Evolutionary conservation across 64 coral and sea anemone genomes (phyloP), one percentile per base, ranked within the genome.

Genomic region (Cladopsammia gracilis): DNA sequence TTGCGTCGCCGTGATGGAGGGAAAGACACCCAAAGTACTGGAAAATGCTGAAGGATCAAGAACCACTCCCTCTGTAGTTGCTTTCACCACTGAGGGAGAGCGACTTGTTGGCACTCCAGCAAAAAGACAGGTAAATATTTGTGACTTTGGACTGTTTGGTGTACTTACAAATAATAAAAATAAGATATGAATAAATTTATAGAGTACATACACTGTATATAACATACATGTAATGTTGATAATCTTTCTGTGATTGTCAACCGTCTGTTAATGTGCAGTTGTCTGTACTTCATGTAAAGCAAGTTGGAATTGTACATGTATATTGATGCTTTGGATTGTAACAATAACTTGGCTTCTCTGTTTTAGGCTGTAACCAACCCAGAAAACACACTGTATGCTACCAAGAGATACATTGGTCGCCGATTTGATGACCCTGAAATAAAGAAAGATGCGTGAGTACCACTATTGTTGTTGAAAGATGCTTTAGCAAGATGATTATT

Each of bases 1-100:
- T 3, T 98, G 94, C 93, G 94, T 98, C n/a, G 97, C 97, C 10
- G 97, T 98, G 1, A 98, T 98, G 97, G 97, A 98, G 10, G 97
- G 97, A 45, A 98, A 98, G 83, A 93, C 94, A 51, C 93, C 94
- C 0, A 98, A 98, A 81, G 94, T 98, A 7, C 51, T 98, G 13
- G 97, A 98, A 61, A 98, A 98, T 98, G 90, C 97, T 0, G 97
- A 98, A 18, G 97, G 97, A 19, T 88, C 90, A 59, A 93, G 97
- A 58, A 98, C 97, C 49, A 98, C 97, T 0, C 97, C 97, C 4
- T 98, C 94, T 44, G 93, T 95, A 6, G 90, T 96, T 46, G 97
- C 94, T 70, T 98, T 98, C 68, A 88, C 96, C 65, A 51, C 93
- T 44, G 91, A 98, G 3, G 91, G 94, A 46, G 94, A 98, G 65